Conservation (phyloP, 2,888 invertebrate species). For the Scrobipalpa costella region DNA sequence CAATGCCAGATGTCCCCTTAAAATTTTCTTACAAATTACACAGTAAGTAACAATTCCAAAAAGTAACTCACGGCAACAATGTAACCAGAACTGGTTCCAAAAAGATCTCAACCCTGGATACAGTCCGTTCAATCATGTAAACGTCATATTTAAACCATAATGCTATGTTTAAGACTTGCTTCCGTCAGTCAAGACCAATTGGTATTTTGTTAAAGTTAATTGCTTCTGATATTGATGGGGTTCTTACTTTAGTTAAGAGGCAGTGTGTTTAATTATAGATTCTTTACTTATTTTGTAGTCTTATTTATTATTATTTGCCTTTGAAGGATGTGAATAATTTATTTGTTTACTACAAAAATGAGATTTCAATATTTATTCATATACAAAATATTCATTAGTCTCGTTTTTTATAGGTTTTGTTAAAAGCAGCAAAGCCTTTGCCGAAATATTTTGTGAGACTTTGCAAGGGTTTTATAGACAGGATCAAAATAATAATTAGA, state of each 20-base stretch:
- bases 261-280: slow-evolving; percentile 5
- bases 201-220: slow-evolving; percentile 50
- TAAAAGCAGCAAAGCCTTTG: too few species aligned
- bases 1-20: too few species aligned
- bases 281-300: not conserved
- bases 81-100: slow-evolving; percentile 2
- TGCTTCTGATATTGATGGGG: slow-evolving; percentile 37
- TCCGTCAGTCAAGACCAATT: slow-evolving; percentile 42
- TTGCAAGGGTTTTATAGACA: too few species aligned
- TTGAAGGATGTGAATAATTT: slow-evolving; percentile 1
- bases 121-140: slow-evolving; percentile 16
- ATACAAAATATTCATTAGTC: too few species aligned
- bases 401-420: too few species aligned
- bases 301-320: slow-evolving; percentile 2
- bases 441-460: too few species aligned
- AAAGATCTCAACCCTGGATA: not conserved
- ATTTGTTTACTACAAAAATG: not conserved
- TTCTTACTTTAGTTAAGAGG: not conserved
- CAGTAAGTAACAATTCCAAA: not conserved
- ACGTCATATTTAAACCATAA: slow-evolving; percentile 19
- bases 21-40: too few species aligned
- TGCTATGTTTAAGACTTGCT: slow-evolving; percentile 22
- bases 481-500: too few species aligned
- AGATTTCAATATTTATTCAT: not conserved
- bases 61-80: not conserved